A percentile compares a stretch with the other conserved stretches of the same genome.
phyloP scores from a whole-genome alignment of 1,140 invertebrate genomes.

The Lucilia sericata region DNA sequence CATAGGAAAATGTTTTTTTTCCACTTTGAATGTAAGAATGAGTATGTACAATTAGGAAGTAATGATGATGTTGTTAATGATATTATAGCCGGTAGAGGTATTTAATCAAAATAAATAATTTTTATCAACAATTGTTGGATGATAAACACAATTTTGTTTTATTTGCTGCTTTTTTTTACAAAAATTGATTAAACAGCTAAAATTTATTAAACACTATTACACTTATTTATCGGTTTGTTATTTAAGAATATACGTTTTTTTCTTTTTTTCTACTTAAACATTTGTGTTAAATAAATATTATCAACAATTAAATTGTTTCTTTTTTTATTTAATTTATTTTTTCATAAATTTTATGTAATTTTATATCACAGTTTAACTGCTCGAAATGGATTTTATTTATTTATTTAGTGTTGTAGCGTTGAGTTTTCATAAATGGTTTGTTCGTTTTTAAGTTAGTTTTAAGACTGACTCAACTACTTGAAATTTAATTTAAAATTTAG shows the following conservation, averaged over 20 bases:
- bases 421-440: neutral
- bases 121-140: neutral
- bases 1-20: neutral
- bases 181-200: neutral
- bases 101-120: neutral
- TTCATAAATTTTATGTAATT: neutral
- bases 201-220: neutral
- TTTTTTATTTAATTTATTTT: neutral
- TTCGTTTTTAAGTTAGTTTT: slow-evolving; percentile 30
- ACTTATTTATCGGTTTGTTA: neutral
- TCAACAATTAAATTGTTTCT: neutral
- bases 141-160: neutral
- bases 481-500: slow-evolving; percentile 25
- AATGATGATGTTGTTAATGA: too few species aligned
- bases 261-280: neutral
- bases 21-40: too few species aligned
- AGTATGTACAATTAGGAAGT: too few species aligned
- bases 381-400: too few species aligned
- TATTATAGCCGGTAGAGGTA: too few species aligned
- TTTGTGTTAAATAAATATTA: neutral
- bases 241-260: neutral
- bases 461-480: slow-evolving; percentile 36
- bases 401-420: neutral
- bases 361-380: slow-evolving; percentile 13
- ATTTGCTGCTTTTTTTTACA: neutral